phyloP scores from a whole-genome alignment of 2,113 vertebrate genomes.

The Phycodurus eques region DNA sequence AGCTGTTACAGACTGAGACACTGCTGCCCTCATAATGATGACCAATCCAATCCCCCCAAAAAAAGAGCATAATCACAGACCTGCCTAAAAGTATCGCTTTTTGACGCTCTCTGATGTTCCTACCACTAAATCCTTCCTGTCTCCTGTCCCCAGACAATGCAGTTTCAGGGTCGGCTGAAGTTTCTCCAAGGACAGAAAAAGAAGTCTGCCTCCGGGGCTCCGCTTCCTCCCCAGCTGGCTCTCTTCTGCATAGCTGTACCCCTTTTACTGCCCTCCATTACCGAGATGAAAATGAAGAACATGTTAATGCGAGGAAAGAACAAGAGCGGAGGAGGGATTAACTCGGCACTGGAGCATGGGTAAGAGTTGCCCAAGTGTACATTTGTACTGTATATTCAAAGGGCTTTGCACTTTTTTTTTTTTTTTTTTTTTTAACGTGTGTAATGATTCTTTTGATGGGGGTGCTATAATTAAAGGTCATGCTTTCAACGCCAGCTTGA shows the following conservation, averaged over 20 bases:
- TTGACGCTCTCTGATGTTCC: slow-evolving; percentile 2
- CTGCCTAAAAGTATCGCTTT: slow-evolving; percentile 7
- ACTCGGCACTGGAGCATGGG: slow-evolving; percentile 61
- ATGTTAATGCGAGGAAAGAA: slow-evolving; percentile 80
- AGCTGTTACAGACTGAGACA: not conserved
- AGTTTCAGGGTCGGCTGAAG: slow-evolving; percentile 92
- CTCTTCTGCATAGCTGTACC: slow-evolving; percentile 90
- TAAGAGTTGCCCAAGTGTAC: slow-evolving; percentile 36
- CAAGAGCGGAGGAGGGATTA: slow-evolving; percentile 63
- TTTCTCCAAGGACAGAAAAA: slow-evolving; percentile 94
- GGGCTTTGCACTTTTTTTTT: slow-evolving; percentile 11
- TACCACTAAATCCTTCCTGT: slow-evolving; percentile 5
- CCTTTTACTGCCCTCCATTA: slow-evolving; percentile 81
- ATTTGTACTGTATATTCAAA: not conserved
- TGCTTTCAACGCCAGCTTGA: slow-evolving; percentile 26
- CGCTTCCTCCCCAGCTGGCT: slow-evolving; percentile 81
- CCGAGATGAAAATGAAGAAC: slow-evolving; percentile 85
- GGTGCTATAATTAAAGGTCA: slow-evolving; percentile 44
- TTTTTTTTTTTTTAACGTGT: not conserved
- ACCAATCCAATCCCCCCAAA: not conserved
- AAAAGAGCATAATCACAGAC: slow-evolving; percentile 1
- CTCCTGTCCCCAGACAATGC: slow-evolving; percentile 81
- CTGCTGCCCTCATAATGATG: slow-evolving; percentile 1
- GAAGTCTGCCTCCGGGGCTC: slow-evolving; percentile 78
- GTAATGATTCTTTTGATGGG: slow-evolving; percentile 14